Base-by-base conservation (phyloP, 2,888 invertebrate genomes). In the Platerodrilus igneus region DNA sequence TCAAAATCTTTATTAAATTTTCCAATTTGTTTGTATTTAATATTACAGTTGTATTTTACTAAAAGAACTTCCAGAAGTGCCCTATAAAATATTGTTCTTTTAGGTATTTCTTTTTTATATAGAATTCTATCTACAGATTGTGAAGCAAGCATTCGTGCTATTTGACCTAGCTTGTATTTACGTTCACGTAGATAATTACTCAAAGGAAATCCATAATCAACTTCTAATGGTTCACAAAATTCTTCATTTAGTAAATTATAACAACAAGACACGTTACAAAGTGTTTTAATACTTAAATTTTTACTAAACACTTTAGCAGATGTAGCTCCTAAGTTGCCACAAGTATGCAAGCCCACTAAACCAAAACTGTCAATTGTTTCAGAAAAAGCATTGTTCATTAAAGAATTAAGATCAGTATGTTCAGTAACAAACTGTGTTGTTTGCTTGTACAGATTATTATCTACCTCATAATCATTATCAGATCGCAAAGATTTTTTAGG, bases 181-280 rank as follows among this genome's bases (percentile, higher is more conserved):
- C 65, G 66, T 49, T 73, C 66, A 56, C 61, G 70, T 23, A 87
- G 66, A 65, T 71, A 75, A 3, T 69, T 52, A 25, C 84, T 82
- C 68, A 87, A 69, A 1, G 87, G 88, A 57, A 86, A 86, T 0
- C 83, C 82, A 8, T 17, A 17, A 25, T 38, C 37, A 4, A 18
- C 10, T 25, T 33, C 21, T 28, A 41, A 34, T 8, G 30, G 32
- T n/a, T n/a, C n/a, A n/a, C n/a, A n/a, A 52, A 66, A 73, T 45
- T 70, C 63, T 56, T 87, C 86, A 1, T 73, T 75, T 11, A 94
- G 67, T 2, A 86, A 72, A 66, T 94, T 89, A 68, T 92, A 93
- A 62, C 94, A 94, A 62, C 94, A 95, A 0, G 91, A 89, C 20
- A 94, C 85, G 59, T 84, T 85, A 56, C 87, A 83, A 1, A 92